Evolutionary conservation across 2,888 invertebrate genomes (phyloP).

Genomic region (Ecliptopera silaceata): DNA sequence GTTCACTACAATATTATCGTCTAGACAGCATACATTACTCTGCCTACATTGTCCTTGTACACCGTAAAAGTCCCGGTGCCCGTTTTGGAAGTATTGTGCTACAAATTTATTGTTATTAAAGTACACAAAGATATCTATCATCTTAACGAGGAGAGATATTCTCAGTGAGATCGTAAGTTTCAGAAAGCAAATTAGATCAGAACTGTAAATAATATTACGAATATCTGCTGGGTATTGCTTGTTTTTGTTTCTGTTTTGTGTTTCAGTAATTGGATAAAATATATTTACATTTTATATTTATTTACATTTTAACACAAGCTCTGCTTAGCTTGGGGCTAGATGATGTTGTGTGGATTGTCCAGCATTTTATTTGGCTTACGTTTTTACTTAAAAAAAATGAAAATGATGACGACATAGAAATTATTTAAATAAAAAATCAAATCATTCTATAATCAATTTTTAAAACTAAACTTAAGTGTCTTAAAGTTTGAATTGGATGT

Average conservation of each 20-base stretch:
- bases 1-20: conserved; percentile 19
- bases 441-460: no score
- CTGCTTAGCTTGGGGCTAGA: no score
- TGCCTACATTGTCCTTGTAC: conserved; percentile 32
- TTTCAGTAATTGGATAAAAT: no score
- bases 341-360: no score
- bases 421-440: no score
- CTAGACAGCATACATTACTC: conserved; percentile 37
- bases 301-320: no score
- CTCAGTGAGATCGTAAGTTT: conserved; percentile 25
- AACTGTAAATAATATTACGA: conserved; percentile 28
- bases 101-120: conserved; percentile 37
- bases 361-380: no score
- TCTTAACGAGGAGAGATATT: conserved; percentile 37
- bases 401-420: no score
- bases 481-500: no score
- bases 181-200: conserved; percentile 33
- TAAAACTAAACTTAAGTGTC: no score
- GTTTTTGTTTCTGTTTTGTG: conserved; percentile 16
- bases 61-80: conserved; percentile 32
- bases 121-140: conserved; percentile 35
- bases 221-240: conserved; percentile 13
- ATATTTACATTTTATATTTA: no score
- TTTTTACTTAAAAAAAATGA: no score
- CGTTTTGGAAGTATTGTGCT: conserved; percentile 30